phyloP scores from a whole-genome alignment of 2,797 vertebrate genomes.

The Sebastiscus albofasciatus region DNA sequence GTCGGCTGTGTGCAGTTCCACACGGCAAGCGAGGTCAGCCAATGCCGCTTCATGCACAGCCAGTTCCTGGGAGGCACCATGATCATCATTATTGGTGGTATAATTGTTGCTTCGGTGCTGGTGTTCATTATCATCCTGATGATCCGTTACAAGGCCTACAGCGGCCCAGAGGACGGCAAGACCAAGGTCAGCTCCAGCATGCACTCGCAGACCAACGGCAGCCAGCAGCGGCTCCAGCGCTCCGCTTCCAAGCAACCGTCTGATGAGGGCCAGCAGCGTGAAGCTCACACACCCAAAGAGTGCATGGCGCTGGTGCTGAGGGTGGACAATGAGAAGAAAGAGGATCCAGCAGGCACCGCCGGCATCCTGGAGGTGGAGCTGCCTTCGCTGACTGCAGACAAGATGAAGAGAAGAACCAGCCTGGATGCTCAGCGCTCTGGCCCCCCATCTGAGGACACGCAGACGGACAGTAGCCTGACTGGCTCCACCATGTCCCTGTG shows the following conservation, averaged over 20 bases:
- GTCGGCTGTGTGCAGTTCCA: conserved; percentile 93
- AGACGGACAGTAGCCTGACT: conserved; percentile 83
- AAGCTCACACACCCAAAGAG: conserved; percentile 71
- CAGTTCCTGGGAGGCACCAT: conserved; percentile 91
- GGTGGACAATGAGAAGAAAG: conserved; percentile 81
- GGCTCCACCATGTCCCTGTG: conserved; percentile 93
- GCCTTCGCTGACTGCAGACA: conserved; percentile 64
- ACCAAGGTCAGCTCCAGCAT: conserved; percentile 82
- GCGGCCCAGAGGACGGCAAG: conserved; percentile 82
- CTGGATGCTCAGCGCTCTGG: conserved; percentile 79
- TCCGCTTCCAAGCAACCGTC: conserved; percentile 79
- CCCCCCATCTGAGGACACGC: conserved; percentile 84
- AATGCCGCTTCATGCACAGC: conserved; percentile 89
- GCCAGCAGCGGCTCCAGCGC: conserved; percentile 72
- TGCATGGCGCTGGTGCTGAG: conserved; percentile 84
- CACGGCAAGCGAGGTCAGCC: conserved; percentile 85
- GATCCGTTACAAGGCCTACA: conserved; percentile 94
- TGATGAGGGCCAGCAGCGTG: conserved; percentile 74
- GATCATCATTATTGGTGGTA: conserved; percentile 90
- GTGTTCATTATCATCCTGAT: conserved; percentile 97
- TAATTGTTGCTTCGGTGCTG: conserved; percentile 89
- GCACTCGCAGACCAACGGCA: conserved; percentile 89
- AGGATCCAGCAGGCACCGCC: conserved; percentile 54
- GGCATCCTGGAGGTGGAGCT: conserved; percentile 73
- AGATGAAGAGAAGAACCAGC: conserved; percentile 77